phyloP scores from a whole-genome alignment of 2,888 invertebrate species.

The Tetragnatha montana region DNA sequence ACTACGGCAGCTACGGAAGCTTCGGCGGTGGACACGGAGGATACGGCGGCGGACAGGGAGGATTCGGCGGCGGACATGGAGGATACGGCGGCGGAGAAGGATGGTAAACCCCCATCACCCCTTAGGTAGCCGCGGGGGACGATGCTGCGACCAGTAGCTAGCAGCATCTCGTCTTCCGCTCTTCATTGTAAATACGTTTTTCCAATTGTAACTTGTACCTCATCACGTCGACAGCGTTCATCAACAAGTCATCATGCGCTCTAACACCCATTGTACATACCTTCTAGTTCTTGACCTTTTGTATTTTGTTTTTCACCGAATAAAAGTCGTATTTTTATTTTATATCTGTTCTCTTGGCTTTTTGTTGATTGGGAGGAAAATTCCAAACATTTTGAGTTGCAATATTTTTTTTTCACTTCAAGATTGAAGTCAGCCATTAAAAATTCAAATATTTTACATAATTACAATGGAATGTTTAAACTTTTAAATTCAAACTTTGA shows the following conservation, averaged over 20 bases:
- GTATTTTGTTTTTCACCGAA: conserved; percentile 47
- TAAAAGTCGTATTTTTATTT: conserved; percentile 55
- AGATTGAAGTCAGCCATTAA: no score
- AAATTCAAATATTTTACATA: no score
- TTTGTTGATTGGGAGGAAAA: no score
- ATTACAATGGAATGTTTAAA: no score
- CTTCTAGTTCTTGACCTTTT: conserved; percentile 20
- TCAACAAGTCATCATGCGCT: conserved; percentile 52
- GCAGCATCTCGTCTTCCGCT: not conserved
- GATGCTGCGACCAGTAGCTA: not conserved
- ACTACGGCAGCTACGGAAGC: conserved; percentile 26
- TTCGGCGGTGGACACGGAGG: conserved; percentile 32
- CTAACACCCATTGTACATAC: conserved; percentile 56
- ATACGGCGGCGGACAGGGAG: conserved; percentile 25
- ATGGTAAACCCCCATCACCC: conserved; percentile 27
- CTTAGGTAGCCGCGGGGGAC: conserved; percentile 21
- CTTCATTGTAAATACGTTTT: conserved; percentile 41
- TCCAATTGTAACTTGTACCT: conserved; percentile 54
- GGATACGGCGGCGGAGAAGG: conserved; percentile 54
- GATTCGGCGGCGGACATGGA: conserved; percentile 44
- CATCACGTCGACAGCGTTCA: conserved; percentile 44
- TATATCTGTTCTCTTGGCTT: not conserved
- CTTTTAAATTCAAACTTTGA: no score
- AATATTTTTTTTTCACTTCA: no score
- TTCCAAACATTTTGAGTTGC: no score